phyloP scores from a whole-genome alignment of 2,113 vertebrate species.

The Menidia beryllina region DNA sequence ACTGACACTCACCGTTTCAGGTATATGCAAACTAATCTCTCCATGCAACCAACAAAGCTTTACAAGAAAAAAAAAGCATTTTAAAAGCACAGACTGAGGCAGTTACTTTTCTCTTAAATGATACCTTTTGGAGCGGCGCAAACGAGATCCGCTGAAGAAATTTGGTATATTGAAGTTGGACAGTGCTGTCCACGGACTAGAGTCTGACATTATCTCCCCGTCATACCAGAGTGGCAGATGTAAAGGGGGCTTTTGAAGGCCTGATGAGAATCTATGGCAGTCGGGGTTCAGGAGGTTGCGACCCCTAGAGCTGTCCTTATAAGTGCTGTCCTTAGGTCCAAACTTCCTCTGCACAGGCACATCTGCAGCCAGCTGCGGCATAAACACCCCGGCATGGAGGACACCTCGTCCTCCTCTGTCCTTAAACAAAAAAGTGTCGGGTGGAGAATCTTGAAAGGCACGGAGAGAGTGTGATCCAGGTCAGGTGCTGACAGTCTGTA shows the following conservation, averaged over 20 bases:
- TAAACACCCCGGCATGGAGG: constrained; percentile 71
- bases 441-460: constrained; percentile 56
- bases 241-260: constrained; percentile 49
- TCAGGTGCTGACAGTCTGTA: constrained; percentile 57
- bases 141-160: constrained; percentile 87
- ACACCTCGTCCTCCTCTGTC: constrained; percentile 63
- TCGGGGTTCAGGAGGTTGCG: constrained; percentile 35
- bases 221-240: constrained; percentile 69
- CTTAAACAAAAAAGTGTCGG: constrained; percentile 67
- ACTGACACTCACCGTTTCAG: background rate
- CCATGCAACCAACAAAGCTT: too few species aligned
- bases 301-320: constrained; percentile 47
- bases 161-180: constrained; percentile 92
- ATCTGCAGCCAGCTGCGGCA: constrained; percentile 79
- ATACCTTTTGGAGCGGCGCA: constrained; percentile 97
- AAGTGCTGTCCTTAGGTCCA: constrained; percentile 33
- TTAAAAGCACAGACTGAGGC: background rate
- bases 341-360: constrained; percentile 69
- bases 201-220: constrained; percentile 87
- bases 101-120: background rate
- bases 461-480: constrained; percentile 55
- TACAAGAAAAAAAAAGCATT: background rate
- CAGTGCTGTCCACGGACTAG: constrained; percentile 88
- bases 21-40: background rate
- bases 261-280: constrained; percentile 36